Evolutionary conservation across 2,888 invertebrate species (phyloP).

Genomic region (Meta bourneti): DNA sequence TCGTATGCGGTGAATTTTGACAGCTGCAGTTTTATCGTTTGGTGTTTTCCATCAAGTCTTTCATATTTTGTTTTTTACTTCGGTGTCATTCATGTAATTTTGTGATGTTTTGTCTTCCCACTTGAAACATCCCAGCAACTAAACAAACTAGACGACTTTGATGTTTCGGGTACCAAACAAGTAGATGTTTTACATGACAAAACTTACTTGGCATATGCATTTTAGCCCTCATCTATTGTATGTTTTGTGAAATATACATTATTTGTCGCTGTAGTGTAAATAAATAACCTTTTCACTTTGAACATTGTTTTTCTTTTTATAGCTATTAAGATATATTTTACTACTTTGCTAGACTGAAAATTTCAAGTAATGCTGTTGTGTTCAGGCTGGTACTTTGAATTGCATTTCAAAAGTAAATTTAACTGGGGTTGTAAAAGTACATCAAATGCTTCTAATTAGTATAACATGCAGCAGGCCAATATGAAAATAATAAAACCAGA

Average conservation of each 20-base stretch:
- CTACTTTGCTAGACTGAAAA: too few relatives aligned
- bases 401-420: too few relatives aligned
- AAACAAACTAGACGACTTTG: slow-evolving; percentile 25
- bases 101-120: slow-evolving; percentile 54
- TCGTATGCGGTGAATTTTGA: slow-evolving; percentile 89
- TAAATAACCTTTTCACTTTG: slow-evolving; percentile 54
- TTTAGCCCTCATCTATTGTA: slow-evolving; percentile 63
- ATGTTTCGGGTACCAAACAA: slow-evolving; percentile 37
- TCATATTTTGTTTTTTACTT: slow-evolving; percentile 50
- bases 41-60: slow-evolving; percentile 67
- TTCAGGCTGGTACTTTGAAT: too few relatives aligned
- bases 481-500: too few relatives aligned
- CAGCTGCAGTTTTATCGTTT: slow-evolving; percentile 35
- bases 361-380: too few relatives aligned
- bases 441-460: too few relatives aligned
- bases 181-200: slow-evolving; percentile 39
- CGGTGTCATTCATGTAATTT: slow-evolving; percentile 46
- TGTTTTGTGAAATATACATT: slow-evolving; percentile 49
- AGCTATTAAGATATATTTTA: neutral
- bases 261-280: slow-evolving; percentile 67
- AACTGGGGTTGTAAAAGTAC: too few relatives aligned
- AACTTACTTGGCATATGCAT: slow-evolving; percentile 43
- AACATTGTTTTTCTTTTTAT: slow-evolving; percentile 8
- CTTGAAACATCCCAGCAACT: slow-evolving; percentile 37
- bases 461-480: too few relatives aligned